Evolutionary conservation across 2,113 vertebrate species (phyloP), one percentile per base, ranked within the genome.

Genomic region (Phoenicopterus ruber): DNA sequence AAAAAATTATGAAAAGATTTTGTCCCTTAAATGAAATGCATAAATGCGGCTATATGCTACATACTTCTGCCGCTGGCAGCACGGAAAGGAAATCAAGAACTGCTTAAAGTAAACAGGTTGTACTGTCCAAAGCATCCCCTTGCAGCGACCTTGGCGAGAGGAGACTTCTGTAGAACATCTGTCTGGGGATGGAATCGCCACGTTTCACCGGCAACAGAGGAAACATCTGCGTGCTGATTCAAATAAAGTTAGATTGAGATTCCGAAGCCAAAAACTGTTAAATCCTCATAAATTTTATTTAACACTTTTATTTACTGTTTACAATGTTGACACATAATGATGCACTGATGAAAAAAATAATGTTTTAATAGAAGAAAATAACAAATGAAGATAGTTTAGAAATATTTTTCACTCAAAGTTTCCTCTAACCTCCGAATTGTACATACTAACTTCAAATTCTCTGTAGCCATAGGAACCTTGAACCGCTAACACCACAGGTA

Each of bases 261-360:
- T 72, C 11, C 18, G 42, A 58, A 83, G 59, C 34, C 66, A 46
- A 61, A 88, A 82, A 13, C 17, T 22, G 4, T 46, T 57, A 9
- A 57, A 62, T 16, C 54, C 16, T 62, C 20, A 5, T 26, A 9
- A 18, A 59, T 38, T 50, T 52, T 22, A 17, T 24, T 67, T 44
- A 52, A 16, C 9, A 2, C 7, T 52, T n/a, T 16, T 20, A 54
- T 82, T 73, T 81, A 19, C 49, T 34, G 2, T 47, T 71, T 26
- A 16, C 9, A 7, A 1, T 7, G 4, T 2, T n/a, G 29, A n/a
- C 15, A 8, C 5, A 9, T 3, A 52, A 54, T 25, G 14, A 40
- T 38, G 15, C 6, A 16, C 5, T 22, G 17, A 18, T 17, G 6
- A 62, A 82, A 93, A 57, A 44, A 42, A 3, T 1, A 10, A 24